Evolutionary conservation across 2,113 vertebrate species (phyloP).

Genomic region (Amblyornis subalaris): DNA sequence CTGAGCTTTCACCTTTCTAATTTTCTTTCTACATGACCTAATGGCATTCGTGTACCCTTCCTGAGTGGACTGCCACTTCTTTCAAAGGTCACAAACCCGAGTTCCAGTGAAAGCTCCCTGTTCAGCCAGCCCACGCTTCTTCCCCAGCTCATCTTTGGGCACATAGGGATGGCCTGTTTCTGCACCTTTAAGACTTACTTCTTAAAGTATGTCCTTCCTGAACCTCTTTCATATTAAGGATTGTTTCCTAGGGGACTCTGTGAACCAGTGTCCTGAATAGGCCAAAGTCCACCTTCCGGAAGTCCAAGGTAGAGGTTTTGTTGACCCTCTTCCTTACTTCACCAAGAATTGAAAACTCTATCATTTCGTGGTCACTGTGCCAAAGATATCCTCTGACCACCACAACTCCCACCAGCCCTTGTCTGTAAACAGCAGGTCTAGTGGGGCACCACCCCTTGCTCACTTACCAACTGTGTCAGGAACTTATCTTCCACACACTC

Average conservation of each 20-base stretch:
- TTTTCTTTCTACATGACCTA: neutral
- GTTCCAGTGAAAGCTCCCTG: neutral
- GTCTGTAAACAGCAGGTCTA: neutral
- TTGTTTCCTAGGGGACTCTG: neutral
- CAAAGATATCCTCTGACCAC: neutral
- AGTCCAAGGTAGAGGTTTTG: neutral
- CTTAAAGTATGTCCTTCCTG: neutral
- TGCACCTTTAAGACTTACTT: neutral
- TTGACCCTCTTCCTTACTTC: neutral
- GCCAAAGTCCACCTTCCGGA: neutral
- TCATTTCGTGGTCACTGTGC: neutral
- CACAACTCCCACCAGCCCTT: neutral
- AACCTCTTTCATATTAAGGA: neutral
- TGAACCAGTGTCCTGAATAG: neutral
- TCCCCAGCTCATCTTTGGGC: neutral
- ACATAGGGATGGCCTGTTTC: neutral
- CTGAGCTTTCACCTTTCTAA: neutral
- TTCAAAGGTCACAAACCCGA: neutral
- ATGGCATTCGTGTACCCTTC: neutral
- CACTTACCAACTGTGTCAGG: neutral
- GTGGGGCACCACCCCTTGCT: neutral
- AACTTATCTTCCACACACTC: neutral
- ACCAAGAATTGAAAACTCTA: neutral
- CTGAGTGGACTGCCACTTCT: neutral
- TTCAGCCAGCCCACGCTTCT: neutral